Percentiles rank a stretch among this genome's conserved stretches.
phyloP scores from a whole-genome alignment of 35 echinoderm and acorn worm genomes.

The Holothuria glaberrima region DNA sequence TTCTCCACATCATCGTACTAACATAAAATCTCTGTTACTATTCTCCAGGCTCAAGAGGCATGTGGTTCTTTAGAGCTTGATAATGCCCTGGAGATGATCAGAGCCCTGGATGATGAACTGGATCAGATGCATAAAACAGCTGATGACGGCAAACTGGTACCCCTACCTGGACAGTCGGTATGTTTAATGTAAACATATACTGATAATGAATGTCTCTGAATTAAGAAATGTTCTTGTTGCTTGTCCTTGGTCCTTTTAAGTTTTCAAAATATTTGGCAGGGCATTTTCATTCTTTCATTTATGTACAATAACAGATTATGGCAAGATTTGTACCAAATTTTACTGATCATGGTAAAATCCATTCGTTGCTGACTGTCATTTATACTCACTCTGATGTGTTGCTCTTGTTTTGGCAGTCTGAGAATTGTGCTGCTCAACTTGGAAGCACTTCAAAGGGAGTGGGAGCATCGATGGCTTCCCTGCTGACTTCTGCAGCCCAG shows the following conservation, averaged over 20 bases:
- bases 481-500: conserved; percentile 93
- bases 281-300: neutral
- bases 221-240: neutral
- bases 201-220: neutral
- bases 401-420: conserved; percentile 54
- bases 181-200: neutral
- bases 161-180: conserved; percentile 92
- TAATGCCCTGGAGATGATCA: conserved; percentile 90
- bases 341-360: neutral
- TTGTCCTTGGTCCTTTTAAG: neutral
- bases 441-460: conserved; percentile 91
- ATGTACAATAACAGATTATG: neutral
- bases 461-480: conserved; percentile 93
- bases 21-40: neutral
- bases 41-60: conserved; percentile 85
- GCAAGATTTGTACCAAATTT: neutral
- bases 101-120: conserved; percentile 78
- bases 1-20: too few relatives aligned
- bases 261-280: neutral
- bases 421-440: conserved; percentile 80
- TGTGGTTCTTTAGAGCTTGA: conserved; percentile 93
- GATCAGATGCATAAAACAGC: conserved; percentile 76
- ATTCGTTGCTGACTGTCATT: neutral
- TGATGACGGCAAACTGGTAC: conserved; percentile 70
- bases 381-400: too few relatives aligned